phyloP scores from a whole-genome alignment of 1,140 invertebrate genomes.

The Venturia canescens region DNA sequence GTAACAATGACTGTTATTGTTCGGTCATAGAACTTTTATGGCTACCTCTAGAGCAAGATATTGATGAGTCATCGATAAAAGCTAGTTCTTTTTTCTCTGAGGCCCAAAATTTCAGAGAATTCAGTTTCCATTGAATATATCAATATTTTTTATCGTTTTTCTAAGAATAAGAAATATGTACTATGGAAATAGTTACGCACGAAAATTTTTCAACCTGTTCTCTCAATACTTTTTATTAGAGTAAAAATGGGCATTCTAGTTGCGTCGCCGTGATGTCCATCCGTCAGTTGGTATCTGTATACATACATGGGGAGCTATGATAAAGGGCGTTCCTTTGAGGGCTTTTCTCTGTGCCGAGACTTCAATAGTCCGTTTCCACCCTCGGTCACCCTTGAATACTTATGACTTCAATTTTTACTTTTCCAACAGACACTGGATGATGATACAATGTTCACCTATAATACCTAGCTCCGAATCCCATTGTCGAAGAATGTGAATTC shows the following conservation, averaged over 20 bases:
- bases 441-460: neutral
- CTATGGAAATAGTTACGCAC: too few species aligned
- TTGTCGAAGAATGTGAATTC: neutral
- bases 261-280: slow-evolving; percentile 62
- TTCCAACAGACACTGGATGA: neutral
- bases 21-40: too few species aligned
- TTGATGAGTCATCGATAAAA: too few species aligned
- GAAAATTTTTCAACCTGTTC: slow-evolving; percentile 68
- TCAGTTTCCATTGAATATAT: too few species aligned
- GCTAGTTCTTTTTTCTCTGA: too few species aligned
- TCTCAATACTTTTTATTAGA: slow-evolving; percentile 77
- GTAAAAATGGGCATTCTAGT: slow-evolving; percentile 76
- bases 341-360: slow-evolving; percentile 60
- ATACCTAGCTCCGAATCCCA: neutral
- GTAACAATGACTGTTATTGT: too few species aligned
- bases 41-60: too few species aligned
- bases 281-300: slow-evolving; percentile 37
- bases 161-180: too few species aligned
- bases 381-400: slow-evolving; percentile 14
- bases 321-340: slow-evolving; percentile 53
- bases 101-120: too few species aligned
- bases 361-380: slow-evolving; percentile 60
- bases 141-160: too few species aligned
- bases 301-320: slow-evolving; percentile 48
- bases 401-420: neutral